phyloP scores from a whole-genome alignment of 2,113 vertebrate genomes.

The Neopipo cinnamomea region DNA sequence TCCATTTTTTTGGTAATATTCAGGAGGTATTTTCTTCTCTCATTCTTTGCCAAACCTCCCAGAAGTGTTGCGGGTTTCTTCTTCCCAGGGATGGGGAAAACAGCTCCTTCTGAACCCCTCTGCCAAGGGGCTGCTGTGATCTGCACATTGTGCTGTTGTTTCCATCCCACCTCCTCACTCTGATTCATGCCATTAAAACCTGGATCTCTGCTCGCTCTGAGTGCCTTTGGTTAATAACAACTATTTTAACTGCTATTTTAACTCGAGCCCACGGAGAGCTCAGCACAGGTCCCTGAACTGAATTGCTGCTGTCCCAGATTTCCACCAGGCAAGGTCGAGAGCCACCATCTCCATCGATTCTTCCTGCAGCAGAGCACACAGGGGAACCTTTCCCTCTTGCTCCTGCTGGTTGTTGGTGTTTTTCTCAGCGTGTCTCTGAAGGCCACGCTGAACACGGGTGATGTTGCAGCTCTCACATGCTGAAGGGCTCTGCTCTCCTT shows the following conservation, averaged over 20 bases:
- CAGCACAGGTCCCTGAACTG: neutral
- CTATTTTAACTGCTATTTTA: neutral
- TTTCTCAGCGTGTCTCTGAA: neutral
- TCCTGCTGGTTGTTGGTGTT: neutral
- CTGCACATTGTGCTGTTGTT: neutral
- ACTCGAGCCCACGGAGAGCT: neutral
- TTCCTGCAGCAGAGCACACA: neutral
- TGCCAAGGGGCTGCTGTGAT: neutral
- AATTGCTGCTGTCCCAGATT: neutral
- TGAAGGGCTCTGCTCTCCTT: neutral
- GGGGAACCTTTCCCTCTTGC: neutral
- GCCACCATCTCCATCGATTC: neutral
- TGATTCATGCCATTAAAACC: neutral
- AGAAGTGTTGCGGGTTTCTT: neutral
- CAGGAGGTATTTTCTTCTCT: neutral
- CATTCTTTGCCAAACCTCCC: accelerated
- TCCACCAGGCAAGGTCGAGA: neutral
- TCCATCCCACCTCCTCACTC: neutral
- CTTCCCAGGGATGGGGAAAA: accelerated
- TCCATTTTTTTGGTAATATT: neutral
- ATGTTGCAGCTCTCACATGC: accelerated
- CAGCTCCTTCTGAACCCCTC: accelerated
- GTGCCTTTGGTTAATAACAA: neutral
- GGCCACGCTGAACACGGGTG: accelerated
- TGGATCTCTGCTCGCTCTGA: neutral